Conservation (phyloP, 2,797 vertebrate species). For the Botia almorhae region DNA sequence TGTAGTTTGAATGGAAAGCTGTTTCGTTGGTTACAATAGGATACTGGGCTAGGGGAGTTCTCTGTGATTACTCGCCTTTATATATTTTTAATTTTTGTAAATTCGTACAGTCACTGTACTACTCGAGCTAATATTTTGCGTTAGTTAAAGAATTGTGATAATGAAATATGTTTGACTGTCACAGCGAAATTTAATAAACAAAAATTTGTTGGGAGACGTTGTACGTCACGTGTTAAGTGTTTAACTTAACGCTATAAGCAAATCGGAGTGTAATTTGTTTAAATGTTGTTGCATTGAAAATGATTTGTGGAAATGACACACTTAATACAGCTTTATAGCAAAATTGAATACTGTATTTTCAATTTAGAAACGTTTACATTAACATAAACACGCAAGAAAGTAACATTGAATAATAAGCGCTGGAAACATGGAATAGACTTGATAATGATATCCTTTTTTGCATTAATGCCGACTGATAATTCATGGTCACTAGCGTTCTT, state of each 20-base stretch:
- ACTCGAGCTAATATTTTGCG: conserved; percentile 46
- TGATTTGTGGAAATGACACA: conserved; percentile 64
- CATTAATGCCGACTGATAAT: conserved; percentile 85
- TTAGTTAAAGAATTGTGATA: conserved; percentile 53
- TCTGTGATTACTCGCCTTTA: conserved; percentile 78
- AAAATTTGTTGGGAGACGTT: not conserved
- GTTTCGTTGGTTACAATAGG: conserved; percentile 85
- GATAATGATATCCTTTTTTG: conserved; percentile 84
- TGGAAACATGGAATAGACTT: conserved; percentile 80
- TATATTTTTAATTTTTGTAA: not conserved
- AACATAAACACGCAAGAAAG: conserved; percentile 90
- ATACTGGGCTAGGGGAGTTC: conserved; percentile 81
- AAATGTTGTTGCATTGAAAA: conserved; percentile 11
- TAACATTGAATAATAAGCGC: conserved; percentile 89
- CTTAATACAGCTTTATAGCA: conserved; percentile 82
- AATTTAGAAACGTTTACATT: conserved; percentile 92
- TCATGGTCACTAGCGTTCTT: conserved; percentile 73
- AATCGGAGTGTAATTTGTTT: not conserved
- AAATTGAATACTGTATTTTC: conserved; percentile 95
- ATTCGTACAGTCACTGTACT: conserved; percentile 71
- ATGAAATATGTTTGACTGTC: conserved; percentile 47
- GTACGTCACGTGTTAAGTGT: not conserved
- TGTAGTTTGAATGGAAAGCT: conserved; percentile 48
- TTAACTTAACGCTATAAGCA: not conserved
- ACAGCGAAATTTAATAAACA: not conserved